phyloP scores from a whole-genome alignment of 1,140 invertebrate species.

The Drosophila cardini region DNA sequence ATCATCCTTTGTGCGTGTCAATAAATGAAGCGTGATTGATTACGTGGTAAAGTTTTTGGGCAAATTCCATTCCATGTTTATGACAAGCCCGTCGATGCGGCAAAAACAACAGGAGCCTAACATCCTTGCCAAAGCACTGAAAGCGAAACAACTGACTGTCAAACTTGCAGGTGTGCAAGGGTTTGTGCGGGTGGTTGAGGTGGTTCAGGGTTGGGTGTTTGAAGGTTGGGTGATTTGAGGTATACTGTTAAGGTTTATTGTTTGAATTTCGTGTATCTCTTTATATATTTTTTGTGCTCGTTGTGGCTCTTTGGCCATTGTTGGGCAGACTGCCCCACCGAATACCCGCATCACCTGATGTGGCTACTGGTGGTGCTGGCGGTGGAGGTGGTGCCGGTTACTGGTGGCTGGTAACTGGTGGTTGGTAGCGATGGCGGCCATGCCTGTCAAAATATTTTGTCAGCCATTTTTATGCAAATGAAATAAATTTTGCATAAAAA shows the following conservation, averaged over 20 bases:
- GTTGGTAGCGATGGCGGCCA: not conserved
- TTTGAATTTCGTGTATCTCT: slow-evolving; percentile 73
- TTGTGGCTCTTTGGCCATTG: slow-evolving; percentile 45
- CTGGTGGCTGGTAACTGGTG: not conserved
- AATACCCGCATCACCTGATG: not conserved
- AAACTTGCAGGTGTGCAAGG: slow-evolving; percentile 50
- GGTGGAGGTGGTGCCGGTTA: not conserved
- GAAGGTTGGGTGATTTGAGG: slow-evolving; percentile 8
- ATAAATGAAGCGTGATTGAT: slow-evolving; percentile 83
- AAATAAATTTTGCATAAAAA: slow-evolving; percentile 84
- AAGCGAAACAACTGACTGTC: slow-evolving; percentile 8
- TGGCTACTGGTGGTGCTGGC: not conserved
- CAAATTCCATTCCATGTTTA: slow-evolving; percentile 63
- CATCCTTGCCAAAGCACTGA: slow-evolving; percentile 1
- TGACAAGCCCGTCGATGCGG: slow-evolving; percentile 41
- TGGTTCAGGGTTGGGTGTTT: no score
- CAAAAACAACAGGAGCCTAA: slow-evolving; percentile 10
- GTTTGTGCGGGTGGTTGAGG: not conserved
- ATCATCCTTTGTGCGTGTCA: slow-evolving; percentile 74
- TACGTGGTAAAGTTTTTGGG: slow-evolving; percentile 73
- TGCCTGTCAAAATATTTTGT: slow-evolving; percentile 77
- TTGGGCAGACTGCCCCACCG: not conserved
- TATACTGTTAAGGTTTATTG: slow-evolving; percentile 66
- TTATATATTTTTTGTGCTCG: slow-evolving; percentile 12
- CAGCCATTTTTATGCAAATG: slow-evolving; percentile 83